Conservation (phyloP, 2,113 vertebrate species). For the Crocuta crocuta region DNA sequence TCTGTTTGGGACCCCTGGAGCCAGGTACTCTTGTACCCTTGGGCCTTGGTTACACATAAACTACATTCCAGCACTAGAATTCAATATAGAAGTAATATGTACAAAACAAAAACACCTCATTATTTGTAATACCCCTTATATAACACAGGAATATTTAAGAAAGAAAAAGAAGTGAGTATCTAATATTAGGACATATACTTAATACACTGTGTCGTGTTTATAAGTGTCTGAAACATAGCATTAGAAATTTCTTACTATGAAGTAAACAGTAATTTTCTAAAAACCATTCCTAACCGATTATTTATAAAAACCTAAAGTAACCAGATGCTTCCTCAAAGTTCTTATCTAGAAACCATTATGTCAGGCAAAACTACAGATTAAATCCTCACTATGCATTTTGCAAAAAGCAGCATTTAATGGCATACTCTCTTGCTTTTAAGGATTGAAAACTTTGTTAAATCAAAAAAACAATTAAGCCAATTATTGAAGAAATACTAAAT, state of each 20-base stretch:
- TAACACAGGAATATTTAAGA: neutral
- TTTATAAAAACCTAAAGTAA: conserved; percentile 26
- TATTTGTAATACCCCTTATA: neutral
- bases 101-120: neutral
- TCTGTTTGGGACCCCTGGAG: neutral
- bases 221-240: neutral
- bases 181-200: neutral
- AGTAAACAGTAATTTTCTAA: conserved; percentile 1
- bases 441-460: neutral
- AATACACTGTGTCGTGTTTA: neutral
- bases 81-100: neutral
- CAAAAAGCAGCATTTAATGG: neutral
- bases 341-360: neutral
- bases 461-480: neutral
- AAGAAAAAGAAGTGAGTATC: neutral
- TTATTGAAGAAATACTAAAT: neutral
- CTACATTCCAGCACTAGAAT: neutral
- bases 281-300: neutral
- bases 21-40: neutral
- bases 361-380: neutral
- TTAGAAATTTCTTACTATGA: neutral
- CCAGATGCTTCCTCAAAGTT: neutral
- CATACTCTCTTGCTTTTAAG: neutral
- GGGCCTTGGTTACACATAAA: neutral
- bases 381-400: neutral